These are phyloP conservation scores for Anorthoa munda DNA, from an alignment of 2,888 invertebrate species.

Conservation along the genomic window DNA sequence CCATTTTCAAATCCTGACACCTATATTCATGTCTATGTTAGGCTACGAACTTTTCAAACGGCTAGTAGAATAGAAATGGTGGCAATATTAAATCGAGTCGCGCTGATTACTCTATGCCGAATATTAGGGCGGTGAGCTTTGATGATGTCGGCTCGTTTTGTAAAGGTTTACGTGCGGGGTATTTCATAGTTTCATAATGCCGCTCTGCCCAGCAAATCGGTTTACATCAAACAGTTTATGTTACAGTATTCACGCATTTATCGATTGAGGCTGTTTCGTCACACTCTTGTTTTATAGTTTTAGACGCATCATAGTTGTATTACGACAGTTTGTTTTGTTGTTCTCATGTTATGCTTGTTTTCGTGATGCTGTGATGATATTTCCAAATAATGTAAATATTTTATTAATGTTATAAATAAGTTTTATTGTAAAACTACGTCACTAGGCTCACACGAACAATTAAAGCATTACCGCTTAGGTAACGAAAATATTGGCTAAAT, in stretches of 20 bases:
- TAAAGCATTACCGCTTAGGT: constrained; percentile 87
- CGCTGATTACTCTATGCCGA: constrained; percentile 18
- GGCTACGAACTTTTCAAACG: no score
- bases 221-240: constrained; percentile 57
- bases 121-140: constrained; percentile 20
- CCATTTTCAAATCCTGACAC: no score
- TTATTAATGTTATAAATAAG: constrained; percentile 87
- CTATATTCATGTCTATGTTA: no score
- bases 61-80: constrained; percentile 31
- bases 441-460: constrained; percentile 88
- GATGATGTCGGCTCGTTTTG: constrained; percentile 27
- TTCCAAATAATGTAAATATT: constrained; percentile 91
- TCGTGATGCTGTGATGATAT: constrained; percentile 91
- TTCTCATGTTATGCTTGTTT: constrained; percentile 89
- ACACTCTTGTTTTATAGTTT: constrained; percentile 84
- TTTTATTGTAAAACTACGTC: constrained; percentile 84
- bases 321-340: constrained; percentile 85
- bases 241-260: constrained; percentile 90
- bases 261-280: constrained; percentile 82
- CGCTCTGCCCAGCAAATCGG: constrained; percentile 48
- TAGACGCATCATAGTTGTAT: constrained; percentile 79
- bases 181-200: constrained; percentile 45
- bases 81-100: constrained; percentile 25
- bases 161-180: constrained; percentile 32
- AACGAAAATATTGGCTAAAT: constrained; percentile 88